phyloP scores from a whole-genome alignment of 1,140 invertebrate genomes.

The Drosophila subpulchrella region DNA sequence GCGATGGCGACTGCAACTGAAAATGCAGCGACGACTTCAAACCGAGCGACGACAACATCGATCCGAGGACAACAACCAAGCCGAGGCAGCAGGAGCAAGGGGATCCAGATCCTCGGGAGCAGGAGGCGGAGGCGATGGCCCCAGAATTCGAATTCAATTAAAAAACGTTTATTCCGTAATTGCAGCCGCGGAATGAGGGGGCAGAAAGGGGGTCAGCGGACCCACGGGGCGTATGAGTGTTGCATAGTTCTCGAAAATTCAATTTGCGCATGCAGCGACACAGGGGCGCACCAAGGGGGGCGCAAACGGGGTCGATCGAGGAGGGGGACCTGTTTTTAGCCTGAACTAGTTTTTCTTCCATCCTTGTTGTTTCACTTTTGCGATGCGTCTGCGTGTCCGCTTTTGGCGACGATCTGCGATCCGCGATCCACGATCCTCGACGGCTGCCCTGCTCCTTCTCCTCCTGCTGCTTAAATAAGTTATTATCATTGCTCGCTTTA shows the following conservation, averaged over 20 bases:
- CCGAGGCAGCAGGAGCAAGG: conserved; percentile 22
- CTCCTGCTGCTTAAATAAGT: conserved; percentile 71
- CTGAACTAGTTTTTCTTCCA: conserved; percentile 68
- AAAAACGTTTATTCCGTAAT: conserved; percentile 82
- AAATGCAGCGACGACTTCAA: conserved; percentile 35
- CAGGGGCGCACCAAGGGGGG: conserved; percentile 21
- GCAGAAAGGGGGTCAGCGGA: conserved; percentile 29
- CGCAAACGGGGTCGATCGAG: background rate
- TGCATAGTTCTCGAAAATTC: conserved; percentile 81
- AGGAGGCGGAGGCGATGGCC: conserved; percentile 16
- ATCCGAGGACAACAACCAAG: conserved; percentile 66
- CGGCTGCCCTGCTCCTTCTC: background rate
- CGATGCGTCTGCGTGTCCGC: conserved; percentile 31
- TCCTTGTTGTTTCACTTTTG: conserved; percentile 14
- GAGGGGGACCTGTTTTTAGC: conserved; percentile 35
- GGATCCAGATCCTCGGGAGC: background rate
- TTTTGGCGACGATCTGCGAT: conserved; percentile 31
- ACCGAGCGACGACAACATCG: conserved; percentile 68
- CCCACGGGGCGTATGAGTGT: conserved; percentile 80
- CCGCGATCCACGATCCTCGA: conserved; percentile 13
- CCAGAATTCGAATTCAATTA: conserved; percentile 81
- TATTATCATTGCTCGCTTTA: conserved; percentile 82
- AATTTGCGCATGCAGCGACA: conserved; percentile 62
- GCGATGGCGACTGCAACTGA: conserved; percentile 49
- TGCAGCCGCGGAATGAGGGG: conserved; percentile 28